Evolutionary conservation across 2,888 invertebrate genomes (phyloP), one percentile per base, ranked within the genome.

Genomic region (Diachrysia chrysitis): DNA sequence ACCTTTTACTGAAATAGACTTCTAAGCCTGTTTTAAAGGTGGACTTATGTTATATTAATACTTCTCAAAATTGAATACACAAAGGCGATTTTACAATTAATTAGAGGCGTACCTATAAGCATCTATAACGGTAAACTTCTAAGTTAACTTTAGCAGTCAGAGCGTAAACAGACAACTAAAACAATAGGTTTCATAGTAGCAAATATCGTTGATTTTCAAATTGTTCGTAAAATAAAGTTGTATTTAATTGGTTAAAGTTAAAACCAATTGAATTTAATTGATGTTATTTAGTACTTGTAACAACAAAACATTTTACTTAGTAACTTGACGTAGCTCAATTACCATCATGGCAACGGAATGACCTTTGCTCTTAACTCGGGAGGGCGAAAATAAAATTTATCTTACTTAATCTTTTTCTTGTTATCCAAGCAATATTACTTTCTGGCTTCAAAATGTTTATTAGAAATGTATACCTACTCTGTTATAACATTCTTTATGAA

Each of bases 241-340:
- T 63, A 37, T 69, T 66, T 67, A 82, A 74, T 73, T 73, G 71
- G 59, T 29, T 48, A 35, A 59, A 70, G 63, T 63, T 53, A 69
- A 72, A 71, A 76, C 64, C 71, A 74, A 82, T 81, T 82, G 66
- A 63, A 53, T 68, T 65, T 78, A 81, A 80, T 78, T 78, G 65
- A 23, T 70, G 70, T 81, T 82, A 79, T 79, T 79, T 72, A 69
- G 67, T 63, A 78, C 63, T 73, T 61, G 55, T 63, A 72, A 73
- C 73, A 73, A 82, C 74, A 73, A 74, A 69, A 58, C 69, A 58
- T 82, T 78, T 71, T 59, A 73, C 68, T 71, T 76, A 58, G 56
- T 46, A 61, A 72, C 71, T 64, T 57, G 17, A 19, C 51, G 63
- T 37, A 17, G 55, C 58, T 70, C 75, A 70, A 74, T 74, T 78